phyloP scores from a whole-genome alignment of 2,888 invertebrate species.

The Odontothrips loti region DNA sequence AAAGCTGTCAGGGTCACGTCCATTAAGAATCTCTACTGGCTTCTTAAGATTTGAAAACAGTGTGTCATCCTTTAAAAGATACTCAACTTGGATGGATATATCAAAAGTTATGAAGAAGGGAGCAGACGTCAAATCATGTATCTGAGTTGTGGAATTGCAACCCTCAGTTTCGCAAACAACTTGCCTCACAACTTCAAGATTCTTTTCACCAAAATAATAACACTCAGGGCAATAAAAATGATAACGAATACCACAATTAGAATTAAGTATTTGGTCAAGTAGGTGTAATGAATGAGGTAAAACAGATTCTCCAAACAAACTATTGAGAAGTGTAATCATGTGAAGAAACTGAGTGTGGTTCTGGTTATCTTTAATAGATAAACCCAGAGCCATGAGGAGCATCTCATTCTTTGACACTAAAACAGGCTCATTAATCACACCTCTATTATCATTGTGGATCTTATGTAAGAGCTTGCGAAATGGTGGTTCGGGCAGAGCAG shows the following conservation, averaged over 20 bases:
- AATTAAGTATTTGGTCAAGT: too few species aligned
- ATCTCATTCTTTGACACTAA: too few species aligned
- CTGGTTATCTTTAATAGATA: neutral
- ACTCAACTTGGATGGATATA: neutral
- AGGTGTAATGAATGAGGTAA: neutral
- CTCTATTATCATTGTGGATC: too few species aligned
- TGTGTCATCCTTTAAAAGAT: neutral
- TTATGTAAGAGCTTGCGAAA: neutral
- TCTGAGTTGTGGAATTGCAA: neutral
- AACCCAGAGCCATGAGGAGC: too few species aligned
- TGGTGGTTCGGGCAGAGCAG: too few species aligned
- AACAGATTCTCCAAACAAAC: neutral
- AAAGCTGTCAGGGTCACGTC: neutral
- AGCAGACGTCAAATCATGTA: neutral
- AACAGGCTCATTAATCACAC: too few species aligned
- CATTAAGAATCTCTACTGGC: neutral
- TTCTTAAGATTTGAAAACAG: neutral
- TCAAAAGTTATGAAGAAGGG: neutral
- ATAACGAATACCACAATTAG: too few species aligned
- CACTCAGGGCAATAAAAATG: too few species aligned
- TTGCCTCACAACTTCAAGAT: neutral
- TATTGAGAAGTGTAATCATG: neutral
- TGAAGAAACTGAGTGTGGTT: neutral
- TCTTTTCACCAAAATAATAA: neutral
- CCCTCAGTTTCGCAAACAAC: neutral